A percentile compares a stretch with the other conserved stretches of the same genome.
phyloP scores from a whole-genome alignment of 2,888 invertebrate genomes.

The Drosophila siamana region DNA sequence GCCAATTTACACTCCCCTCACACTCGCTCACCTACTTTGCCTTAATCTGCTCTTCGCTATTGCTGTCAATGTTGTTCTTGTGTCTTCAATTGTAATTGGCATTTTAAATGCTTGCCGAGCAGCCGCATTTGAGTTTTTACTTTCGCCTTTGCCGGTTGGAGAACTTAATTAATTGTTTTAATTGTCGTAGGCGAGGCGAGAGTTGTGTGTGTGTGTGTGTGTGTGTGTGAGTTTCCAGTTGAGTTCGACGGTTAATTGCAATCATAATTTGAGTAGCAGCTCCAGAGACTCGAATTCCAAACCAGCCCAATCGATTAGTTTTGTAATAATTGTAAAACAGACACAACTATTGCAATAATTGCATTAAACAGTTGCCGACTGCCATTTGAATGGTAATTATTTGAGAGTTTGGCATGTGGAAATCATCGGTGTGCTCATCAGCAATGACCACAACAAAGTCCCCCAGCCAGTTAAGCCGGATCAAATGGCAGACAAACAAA shows the following conservation, averaged over 20 bases:
- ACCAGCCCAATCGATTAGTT: neutral
- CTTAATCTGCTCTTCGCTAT: neutral
- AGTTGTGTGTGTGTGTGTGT: constrained; percentile 3
- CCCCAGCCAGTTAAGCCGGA: constrained; percentile 28
- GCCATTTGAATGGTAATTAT: constrained; percentile 10
- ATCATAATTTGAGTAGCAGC: constrained; percentile 15
- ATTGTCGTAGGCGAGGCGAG: constrained; percentile 34
- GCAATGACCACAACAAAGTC: constrained; percentile 60
- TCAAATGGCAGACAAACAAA: constrained; percentile 67
- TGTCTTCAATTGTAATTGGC: constrained; percentile 63
- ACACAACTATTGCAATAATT: neutral
- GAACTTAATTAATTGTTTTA: constrained; percentile 72
- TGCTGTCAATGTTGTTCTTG: constrained; percentile 18
- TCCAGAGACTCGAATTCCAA: neutral
- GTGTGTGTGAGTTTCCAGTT: constrained; percentile 15
- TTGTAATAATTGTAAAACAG: neutral
- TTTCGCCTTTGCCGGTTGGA: constrained; percentile 2
- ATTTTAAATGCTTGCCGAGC: constrained; percentile 50
- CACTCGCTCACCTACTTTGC: neutral
- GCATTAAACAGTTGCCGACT: neutral
- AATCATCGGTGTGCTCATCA: constrained; percentile 20
- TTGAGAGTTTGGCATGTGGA: constrained; percentile 9
- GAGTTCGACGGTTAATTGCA: constrained; percentile 25
- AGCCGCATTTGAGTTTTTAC: too few species aligned
- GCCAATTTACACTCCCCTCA: constrained; percentile 62